Evolutionary conservation across 2,113 vertebrate genomes (phyloP), one percentile per base, ranked within the genome.

Genomic region (Datnioides undecimradiatus): DNA sequence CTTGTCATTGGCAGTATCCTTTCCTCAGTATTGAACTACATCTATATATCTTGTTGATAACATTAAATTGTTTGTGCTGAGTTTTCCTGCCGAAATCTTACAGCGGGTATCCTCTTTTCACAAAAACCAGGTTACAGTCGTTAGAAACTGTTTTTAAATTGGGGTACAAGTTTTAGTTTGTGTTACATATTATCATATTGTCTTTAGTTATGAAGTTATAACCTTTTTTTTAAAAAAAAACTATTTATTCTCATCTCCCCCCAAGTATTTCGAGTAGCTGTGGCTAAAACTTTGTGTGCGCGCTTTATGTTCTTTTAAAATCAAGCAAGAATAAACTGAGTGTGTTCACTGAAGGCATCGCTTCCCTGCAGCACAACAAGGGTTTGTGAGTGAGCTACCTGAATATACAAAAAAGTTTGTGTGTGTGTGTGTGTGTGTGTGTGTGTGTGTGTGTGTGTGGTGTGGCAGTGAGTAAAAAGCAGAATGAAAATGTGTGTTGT

Each of bases 401-500:
- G 29, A 34, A 73, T 52, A 31, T 57, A 45, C 41, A 65, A 74
- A 49, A 38, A 34, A 6, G 63, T 29, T 4, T 52, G 45, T 58
- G 55, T 77, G 68, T 76, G 59, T 72, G 19, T 69, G 25, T 34
- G 11, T 58, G 59, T 62, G 58, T 21, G 31, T 36, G 31, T 40
- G 34, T 57, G 10, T 46, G 60, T 75, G 71, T 60, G 54, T 65
- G 10, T 51, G 55, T 57, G 48, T 23, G 1, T 29, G 34, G 38
- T 46, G 79, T 73, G 36, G 48, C 55, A 64, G 34, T 54, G 43
- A 58, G 72, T 71, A 17, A 40, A 40, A 58, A 33, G 27, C 66
- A 48, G 69, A 78, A 66, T 78, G 58, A 74, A 82, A 81, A 77
- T 83, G 75, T 58, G 40, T 78, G 57, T 51, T 86, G 87, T 78